Base-by-base conservation (phyloP, 2,888 invertebrate species). In the Pheosia gnoma region DNA sequence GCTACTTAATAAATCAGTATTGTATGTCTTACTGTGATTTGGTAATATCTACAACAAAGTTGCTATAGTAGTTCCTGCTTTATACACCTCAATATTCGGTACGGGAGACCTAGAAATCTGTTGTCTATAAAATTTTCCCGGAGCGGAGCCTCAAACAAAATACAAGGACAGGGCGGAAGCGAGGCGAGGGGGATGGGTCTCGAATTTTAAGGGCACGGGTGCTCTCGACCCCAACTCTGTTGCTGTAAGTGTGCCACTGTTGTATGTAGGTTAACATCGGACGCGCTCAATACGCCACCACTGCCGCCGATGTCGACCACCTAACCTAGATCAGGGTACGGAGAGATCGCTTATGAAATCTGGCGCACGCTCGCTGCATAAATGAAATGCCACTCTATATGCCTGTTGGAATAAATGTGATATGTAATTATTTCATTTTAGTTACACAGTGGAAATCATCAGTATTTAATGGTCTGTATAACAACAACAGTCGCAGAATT, bases 301-400 rank as follows among this genome's bases (percentile, higher is more conserved):
- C 84, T 81, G 85, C 85, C 82, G 86, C 83, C 87, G 89, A 85
- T 87, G 91, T 85, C 92, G 93, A 87, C 91, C 91, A 92, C 90
- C 89, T 93, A 93, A 93, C 93, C 93, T 91, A 93, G 92, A 92
- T 93, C 93, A 93, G 92, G 92, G 92, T 90, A 88, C 86, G 86
- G 91, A 91, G 93, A 93, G 91, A 92, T 91, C 89, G 91, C 91
- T 92, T 92, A 92, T 93, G 91, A 93, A 93, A 93, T 93, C 91
- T 92, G 90, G 92, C 90, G 87, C 91, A 88, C 88, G 86, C 81
- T 79, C 85, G 79, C 90, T 90, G 86, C 88, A 88, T 90, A 86
- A 88, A 88, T 88, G 87, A 87, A 89, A 88, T 84, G 80, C 84
- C 85, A 83, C 81, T 84, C 82, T 82, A 86, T 83, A 80, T 82